Base-by-base conservation (phyloP, 2,888 invertebrate species). In the Marasmarcha lunaedactyla region DNA sequence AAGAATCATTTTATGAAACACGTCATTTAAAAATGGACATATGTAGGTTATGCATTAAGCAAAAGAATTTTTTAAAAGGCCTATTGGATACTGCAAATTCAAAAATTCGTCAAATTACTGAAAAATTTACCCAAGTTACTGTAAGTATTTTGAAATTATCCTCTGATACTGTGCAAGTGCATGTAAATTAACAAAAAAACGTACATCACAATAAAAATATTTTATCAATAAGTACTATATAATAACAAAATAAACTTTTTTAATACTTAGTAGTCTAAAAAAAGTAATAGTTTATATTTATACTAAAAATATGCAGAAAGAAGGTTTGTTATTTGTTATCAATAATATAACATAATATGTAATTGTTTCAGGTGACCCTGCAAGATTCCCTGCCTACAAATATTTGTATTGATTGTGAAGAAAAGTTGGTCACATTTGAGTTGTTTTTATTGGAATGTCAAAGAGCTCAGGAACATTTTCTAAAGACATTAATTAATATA, bases 351-450 rank as follows among this genome's bases (percentile, higher is more conserved):
- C n/a, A n/a, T n/a, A n/a, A n/a, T n/a, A n/a, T n/a, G n/a, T n/a
- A n/a, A n/a, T 20, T 20, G 20, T 64, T 70, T 30, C 56, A 83
- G 81, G 47, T 83, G 14, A 59, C 51, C 55, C 71, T 73, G 40
- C 61, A 54, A 51, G 78, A 83, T 45, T 59, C 55, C 35, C 56
- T 83, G 42, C 77, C 83, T 10, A 74, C 78, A 27, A 76, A 59
- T 50, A 65, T 81, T 40, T 83, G 83, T 47, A 46, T 77, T 11
- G 70, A 67, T 42, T 83, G 83, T 59, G 79, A 81, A 57, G 81
- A 81, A 44, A 83, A 69, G 55, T 64, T 83, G 55, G 61, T 79
- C n/a, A 65, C 74, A 25, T 78, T 81, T 49, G 72, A 81, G 51
- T 48, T 78, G 37, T 83, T 74, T 64, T 56, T 78, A 33, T 52